These are phyloP conservation scores for Elegia similella DNA, from an alignment of 2,888 invertebrate species.

Conservation along the genomic window DNA sequence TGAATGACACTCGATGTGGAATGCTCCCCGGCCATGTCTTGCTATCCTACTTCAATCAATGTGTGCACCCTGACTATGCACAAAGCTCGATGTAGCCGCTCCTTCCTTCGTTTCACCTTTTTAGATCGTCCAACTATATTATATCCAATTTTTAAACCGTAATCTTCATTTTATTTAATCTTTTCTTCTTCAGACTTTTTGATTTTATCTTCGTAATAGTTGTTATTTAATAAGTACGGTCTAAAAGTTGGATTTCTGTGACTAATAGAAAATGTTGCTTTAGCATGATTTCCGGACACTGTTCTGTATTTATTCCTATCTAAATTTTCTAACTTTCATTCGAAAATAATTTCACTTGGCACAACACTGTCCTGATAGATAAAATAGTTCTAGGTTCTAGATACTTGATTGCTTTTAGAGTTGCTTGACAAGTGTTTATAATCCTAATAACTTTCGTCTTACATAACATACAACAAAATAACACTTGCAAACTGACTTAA, in stretches of 20 bases:
- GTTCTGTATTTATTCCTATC: conserved; percentile 42
- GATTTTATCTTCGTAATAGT: conserved; percentile 21
- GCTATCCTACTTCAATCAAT: conserved; percentile 57
- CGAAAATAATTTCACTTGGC: conserved; percentile 12
- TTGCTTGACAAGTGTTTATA: conserved; percentile 20
- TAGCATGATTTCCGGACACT: conserved; percentile 63
- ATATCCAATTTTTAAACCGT: conserved; percentile 56
- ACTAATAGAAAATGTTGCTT: conserved; percentile 52
- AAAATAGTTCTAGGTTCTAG: conserved; percentile 5
- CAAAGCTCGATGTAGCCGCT: conserved; percentile 72
- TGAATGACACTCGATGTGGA: conserved; percentile 73
- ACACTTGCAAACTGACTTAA: conserved; percentile 20
- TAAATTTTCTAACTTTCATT: not conserved
- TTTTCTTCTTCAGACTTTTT: conserved; percentile 19
- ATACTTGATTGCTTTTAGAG: conserved; percentile 22
- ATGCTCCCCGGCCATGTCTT: conserved; percentile 62
- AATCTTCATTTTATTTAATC: conserved; percentile 27
- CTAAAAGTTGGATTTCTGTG: conserved; percentile 47
- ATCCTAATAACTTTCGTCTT: conserved; percentile 25
- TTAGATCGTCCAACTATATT: conserved; percentile 76
- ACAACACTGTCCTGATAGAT: conserved; percentile 38
- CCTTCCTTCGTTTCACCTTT: conserved; percentile 80
- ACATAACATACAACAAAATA: conserved; percentile 17
- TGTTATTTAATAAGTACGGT: conserved; percentile 43
- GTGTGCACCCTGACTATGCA: conserved; percentile 74